A percentile compares a stretch with the other conserved stretches of the same genome.
Conservation (phyloP, 1,140 invertebrate genomes). For the Melipona quadrifasciata region DNA sequence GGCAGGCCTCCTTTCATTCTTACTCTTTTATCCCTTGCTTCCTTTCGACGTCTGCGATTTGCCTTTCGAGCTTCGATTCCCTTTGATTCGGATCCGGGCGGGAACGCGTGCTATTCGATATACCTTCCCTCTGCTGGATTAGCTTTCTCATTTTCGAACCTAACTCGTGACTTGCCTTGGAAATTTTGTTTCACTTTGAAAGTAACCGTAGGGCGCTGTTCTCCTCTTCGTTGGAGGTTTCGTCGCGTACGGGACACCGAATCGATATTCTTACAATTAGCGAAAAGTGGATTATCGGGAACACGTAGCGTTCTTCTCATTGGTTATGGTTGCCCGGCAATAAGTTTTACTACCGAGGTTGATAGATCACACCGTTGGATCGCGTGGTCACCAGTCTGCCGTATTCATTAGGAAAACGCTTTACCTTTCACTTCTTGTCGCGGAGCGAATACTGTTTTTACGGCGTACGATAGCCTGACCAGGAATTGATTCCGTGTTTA, state of each 20-base stretch:
- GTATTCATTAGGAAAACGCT: conserved; percentile 50
- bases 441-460: conserved; percentile 21
- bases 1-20: neutral
- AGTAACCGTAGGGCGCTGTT: too few species aligned
- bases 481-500: conserved; percentile 9
- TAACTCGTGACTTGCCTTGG: too few species aligned
- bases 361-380: conserved; percentile 21
- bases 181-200: too few species aligned
- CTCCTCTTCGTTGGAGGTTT: neutral
- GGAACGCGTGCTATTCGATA: neutral
- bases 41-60: neutral
- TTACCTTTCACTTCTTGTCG: conserved; percentile 48
- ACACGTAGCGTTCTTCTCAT: neutral
- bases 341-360: conserved; percentile 3
- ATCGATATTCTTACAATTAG: neutral
- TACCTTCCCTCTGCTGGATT: neutral
- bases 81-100: neutral
- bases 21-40: neutral
- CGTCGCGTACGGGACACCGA: neutral
- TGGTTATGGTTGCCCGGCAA: neutral
- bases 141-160: neutral
- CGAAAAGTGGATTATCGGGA: neutral
- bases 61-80: conserved; percentile 30
- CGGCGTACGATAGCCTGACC: conserved; percentile 9
- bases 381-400: conserved; percentile 12